Percentiles rank a stretch among this genome's conserved stretches.
Evolutionary conservation across 2,113 vertebrate species (phyloP).

Genomic region (Paramormyrops kingsleyae): DNA sequence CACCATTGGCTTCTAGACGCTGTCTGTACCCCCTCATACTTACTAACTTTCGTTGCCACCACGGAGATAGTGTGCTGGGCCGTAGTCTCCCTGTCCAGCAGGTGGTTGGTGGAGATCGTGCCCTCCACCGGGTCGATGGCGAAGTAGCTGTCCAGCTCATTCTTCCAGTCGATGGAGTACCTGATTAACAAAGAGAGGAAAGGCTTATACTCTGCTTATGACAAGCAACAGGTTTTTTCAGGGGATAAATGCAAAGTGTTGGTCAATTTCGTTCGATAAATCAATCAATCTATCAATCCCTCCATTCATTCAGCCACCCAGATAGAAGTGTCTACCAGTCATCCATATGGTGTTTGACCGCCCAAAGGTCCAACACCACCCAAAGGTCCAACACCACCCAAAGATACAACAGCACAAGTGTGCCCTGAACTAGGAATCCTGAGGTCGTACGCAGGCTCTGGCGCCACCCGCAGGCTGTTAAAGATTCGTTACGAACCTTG

Average conservation of each 20-base stretch:
- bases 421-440: not conserved
- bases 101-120: constrained; percentile 87
- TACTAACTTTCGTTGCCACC: constrained; percentile 95
- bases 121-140: constrained; percentile 86
- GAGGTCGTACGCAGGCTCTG: not conserved
- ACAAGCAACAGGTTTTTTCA: not conserved
- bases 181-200: constrained; percentile 48
- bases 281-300: not conserved
- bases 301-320: not conserved
- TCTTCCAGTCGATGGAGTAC: constrained; percentile 94
- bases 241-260: not conserved
- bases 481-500: not conserved
- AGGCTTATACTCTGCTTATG: not conserved
- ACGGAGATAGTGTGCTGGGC: constrained; percentile 90
- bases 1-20: not conserved
- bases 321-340: not conserved
- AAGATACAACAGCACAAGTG: not conserved
- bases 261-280: not conserved
- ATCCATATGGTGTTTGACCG: not conserved
- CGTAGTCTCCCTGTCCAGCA: constrained; percentile 84
- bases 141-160: constrained; percentile 85
- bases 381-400: not conserved
- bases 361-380: not conserved
- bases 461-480: not conserved
- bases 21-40: constrained; percentile 61